Base-by-base conservation (phyloP, 2,113 vertebrate genomes). In the Apteryx owenii region DNA sequence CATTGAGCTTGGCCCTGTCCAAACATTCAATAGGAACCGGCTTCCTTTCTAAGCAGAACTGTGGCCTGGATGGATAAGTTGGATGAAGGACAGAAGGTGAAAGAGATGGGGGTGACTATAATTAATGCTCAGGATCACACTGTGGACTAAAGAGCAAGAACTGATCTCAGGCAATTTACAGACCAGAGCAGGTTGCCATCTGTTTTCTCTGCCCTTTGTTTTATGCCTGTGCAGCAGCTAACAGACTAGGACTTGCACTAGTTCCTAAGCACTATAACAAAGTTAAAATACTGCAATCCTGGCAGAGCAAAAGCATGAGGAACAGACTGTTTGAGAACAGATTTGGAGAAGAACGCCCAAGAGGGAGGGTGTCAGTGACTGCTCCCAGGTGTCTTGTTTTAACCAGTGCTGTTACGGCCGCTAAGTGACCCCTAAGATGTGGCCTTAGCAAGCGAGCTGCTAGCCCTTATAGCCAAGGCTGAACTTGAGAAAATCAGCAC, bases 381-480 rank as follows among this genome's bases (percentile, higher is more conserved):
- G 38, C 25, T 90, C 12, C 46, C 60, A 31, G 36, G 40, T 42
- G 33, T 38, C 65, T 82, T 81, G 15, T 31, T 95, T 69, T 38
- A 77, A 58, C 2, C 17, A 44, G 36, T 4, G 53, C n/a, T 81
- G 28, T 19, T 60, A 33, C 31, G 10, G 56, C 56, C 31, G 7
- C 64, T 6, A 48, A 10, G 10, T 20, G 4, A 81, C 38, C 48
- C 36, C 29, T 4, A 26, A 38, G 56, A 23, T 0, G 0, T 36
- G 36, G 81, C 66, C 40, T 15, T 4, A 11, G n/a, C 13, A 5
- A 60, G 4, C 12, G 56, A 64, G 14, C 8, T 81, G 31, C 60
- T 54, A 15, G 12, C 15, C 12, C 17, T 40, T 1, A 1, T 3
- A 4, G 22, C 22, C 20, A 29, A 46, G 40, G 44, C 25, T 78